phyloP scores from a whole-genome alignment of 2,888 invertebrate species.

The Pecten maximus region DNA sequence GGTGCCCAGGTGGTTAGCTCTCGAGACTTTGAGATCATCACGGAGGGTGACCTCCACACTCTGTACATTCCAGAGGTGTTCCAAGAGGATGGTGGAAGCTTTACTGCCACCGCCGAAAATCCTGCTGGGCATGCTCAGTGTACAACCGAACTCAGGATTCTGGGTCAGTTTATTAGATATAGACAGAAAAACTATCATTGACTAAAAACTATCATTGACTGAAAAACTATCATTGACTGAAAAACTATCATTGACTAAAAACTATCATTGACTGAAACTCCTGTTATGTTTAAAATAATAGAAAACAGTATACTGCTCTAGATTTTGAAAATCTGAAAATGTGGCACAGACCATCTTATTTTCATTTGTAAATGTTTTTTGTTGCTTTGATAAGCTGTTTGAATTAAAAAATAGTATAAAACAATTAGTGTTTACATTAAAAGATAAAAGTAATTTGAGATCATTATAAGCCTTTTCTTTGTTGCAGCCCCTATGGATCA shows the following conservation, averaged over 20 bases:
- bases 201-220: no score
- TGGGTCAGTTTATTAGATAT: conserved; percentile 70
- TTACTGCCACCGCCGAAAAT: conserved; percentile 80
- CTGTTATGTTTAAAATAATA: no score
- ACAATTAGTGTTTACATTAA: no score
- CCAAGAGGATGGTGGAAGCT: conserved; percentile 83
- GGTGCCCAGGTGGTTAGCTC: conserved; percentile 82
- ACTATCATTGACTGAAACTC: no score
- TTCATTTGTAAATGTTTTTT: no score
- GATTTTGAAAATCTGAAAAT: no score
- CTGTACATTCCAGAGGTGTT: conserved; percentile 88
- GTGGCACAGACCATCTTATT: no score
- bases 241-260: neutral
- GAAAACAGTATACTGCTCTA: no score
- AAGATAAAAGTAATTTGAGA: no score
- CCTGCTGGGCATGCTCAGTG: conserved; percentile 85
- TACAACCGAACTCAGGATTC: conserved; percentile 90
- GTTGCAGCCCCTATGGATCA: conserved; percentile 58
- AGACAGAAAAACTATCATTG: neutral
- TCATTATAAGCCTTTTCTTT: neutral
- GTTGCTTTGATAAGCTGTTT: no score
- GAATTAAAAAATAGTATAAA: no score
- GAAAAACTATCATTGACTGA: neutral
- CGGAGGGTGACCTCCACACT: conserved; percentile 87
- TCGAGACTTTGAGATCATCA: conserved; percentile 81